phyloP scores from a whole-genome alignment of 2,888 invertebrate species.

The Drosophila putrida region DNA sequence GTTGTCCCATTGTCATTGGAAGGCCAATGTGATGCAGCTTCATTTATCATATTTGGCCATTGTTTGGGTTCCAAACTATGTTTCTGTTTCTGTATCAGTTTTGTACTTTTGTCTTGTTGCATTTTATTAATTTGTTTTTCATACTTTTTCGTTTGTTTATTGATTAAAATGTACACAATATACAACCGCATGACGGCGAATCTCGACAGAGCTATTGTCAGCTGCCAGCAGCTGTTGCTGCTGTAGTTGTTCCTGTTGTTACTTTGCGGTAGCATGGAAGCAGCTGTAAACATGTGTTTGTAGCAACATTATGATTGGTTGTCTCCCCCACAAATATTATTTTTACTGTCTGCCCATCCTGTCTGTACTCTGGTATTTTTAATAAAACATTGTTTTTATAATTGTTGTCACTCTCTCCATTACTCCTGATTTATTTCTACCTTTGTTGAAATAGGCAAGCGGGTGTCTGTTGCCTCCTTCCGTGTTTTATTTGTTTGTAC shows the following conservation, averaged over 20 bases:
- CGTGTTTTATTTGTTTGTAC: slow-evolving; percentile 52
- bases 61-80: slow-evolving; percentile 41
- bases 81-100: background rate
- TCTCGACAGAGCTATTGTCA: slow-evolving; percentile 28
- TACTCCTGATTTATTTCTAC: slow-evolving; percentile 55
- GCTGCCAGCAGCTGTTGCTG: slow-evolving; percentile 55
- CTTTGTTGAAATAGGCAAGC: slow-evolving; percentile 25
- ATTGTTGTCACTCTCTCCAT: slow-evolving; percentile 45
- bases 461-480: background rate
- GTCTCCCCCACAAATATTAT: slow-evolving; percentile 50
- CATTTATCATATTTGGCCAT: slow-evolving; percentile 74
- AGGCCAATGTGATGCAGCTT: slow-evolving; percentile 37
- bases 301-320: slow-evolving; percentile 58
- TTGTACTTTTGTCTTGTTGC: slow-evolving; percentile 49
- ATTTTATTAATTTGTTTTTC: slow-evolving; percentile 83
- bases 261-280: slow-evolving; percentile 37
- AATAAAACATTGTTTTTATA: slow-evolving; percentile 70
- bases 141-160: slow-evolving; percentile 81
- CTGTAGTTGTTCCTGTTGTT: slow-evolving; percentile 13
- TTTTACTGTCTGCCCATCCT: slow-evolving; percentile 29
- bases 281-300: slow-evolving; percentile 73
- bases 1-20: slow-evolving; percentile 40
- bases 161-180: slow-evolving; percentile 72
- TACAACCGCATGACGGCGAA: slow-evolving; percentile 33
- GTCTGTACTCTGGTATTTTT: slow-evolving; percentile 45